Percentiles rank a stretch among this genome's conserved stretches.
These are phyloP conservation scores for Caerostris extrusa DNA, from an alignment of 1,140 invertebrate species.

Conservation along the genomic window DNA sequence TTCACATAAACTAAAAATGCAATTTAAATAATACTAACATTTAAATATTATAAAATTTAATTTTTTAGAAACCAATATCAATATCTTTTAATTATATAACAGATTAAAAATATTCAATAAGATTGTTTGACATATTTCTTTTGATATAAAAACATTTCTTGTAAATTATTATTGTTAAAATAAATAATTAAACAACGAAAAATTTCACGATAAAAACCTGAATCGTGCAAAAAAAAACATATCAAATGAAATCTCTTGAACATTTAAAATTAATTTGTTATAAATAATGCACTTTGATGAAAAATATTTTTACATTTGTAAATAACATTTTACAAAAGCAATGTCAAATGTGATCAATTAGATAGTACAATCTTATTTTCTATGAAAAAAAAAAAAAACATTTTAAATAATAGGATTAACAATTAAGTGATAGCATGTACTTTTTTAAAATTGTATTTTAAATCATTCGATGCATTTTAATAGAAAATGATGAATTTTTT, in stretches of 20 bases:
- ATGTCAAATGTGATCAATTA: neutral
- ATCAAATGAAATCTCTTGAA: neutral
- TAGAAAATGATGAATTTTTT: too few relatives aligned
- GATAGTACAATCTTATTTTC: neutral
- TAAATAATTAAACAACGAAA: neutral
- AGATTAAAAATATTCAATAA: too few relatives aligned
- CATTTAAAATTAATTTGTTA: neutral
- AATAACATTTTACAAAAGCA: neutral
- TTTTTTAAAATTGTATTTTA: neutral
- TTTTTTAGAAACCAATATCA: too few relatives aligned
- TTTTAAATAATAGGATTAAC: neutral
- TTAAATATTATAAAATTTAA: too few relatives aligned
- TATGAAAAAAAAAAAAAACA: neutral
- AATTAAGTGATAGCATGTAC: neutral
- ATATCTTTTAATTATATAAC: too few relatives aligned
- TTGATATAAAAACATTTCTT: too few relatives aligned
- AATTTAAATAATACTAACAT: too few relatives aligned
- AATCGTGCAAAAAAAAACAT: neutral
- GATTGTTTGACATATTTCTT: too few relatives aligned
- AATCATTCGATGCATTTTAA: too few relatives aligned
- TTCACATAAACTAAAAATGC: too few relatives aligned
- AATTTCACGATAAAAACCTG: neutral
- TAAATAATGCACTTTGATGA: neutral
- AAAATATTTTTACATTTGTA: neutral
- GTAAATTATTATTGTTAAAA: too few relatives aligned